A percentile compares a stretch with the other conserved stretches of the same genome.
Conservation (phyloP, 2,888 invertebrate genomes). For the Loripinus fragilis region DNA sequence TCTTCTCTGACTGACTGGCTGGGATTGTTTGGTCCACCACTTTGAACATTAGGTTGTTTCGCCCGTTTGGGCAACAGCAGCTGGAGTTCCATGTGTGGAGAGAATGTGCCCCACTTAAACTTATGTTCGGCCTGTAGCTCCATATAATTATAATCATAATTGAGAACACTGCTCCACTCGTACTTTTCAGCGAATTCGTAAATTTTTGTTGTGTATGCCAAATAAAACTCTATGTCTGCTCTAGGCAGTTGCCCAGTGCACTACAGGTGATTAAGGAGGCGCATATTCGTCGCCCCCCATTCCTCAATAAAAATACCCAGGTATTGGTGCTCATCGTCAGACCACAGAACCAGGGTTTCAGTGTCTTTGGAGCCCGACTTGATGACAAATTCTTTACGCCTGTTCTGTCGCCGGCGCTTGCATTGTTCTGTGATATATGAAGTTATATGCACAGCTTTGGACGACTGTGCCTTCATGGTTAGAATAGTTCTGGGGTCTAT, state of each 20-base stretch:
- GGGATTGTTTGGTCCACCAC: neutral
- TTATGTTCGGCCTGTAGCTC: conserved; percentile 34
- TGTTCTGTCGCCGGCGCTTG: neutral
- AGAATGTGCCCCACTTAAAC: conserved; percentile 41
- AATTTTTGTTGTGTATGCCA: conserved; percentile 34
- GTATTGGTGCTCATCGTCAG: conserved; percentile 27
- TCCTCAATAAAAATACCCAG: conserved; percentile 26
- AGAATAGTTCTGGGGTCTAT: neutral
- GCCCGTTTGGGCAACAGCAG: conserved; percentile 18
- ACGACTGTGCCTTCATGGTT: neutral
- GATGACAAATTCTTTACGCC: neutral
- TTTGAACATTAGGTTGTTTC: too few species aligned
- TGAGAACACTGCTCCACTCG: too few species aligned
- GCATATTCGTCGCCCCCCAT: conserved; percentile 35
- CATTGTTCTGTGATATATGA: neutral
- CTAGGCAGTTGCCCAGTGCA: neutral
- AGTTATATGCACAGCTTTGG: neutral
- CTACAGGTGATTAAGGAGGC: conserved; percentile 15
- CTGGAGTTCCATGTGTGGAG: conserved; percentile 42
- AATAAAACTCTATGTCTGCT: conserved; percentile 31
- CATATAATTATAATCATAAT: conserved; percentile 11
- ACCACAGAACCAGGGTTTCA: conserved; percentile 25
- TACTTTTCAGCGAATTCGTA: conserved; percentile 42
- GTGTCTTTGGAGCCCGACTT: neutral
- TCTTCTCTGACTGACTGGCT: neutral